Conservation (phyloP, 2,797 vertebrate genomes). For the Erithacus rubecula region DNA sequence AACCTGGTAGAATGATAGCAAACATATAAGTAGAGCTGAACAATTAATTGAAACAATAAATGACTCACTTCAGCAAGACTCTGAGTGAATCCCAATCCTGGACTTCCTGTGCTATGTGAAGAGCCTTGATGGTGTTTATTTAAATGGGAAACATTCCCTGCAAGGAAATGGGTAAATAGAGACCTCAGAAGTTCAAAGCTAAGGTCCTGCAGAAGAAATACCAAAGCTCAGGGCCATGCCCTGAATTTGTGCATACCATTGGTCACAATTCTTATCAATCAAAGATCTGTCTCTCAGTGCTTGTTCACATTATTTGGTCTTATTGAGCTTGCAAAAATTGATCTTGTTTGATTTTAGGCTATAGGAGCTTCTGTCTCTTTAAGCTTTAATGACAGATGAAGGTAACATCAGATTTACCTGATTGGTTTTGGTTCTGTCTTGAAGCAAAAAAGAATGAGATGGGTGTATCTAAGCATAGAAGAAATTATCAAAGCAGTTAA, state of each 20-base stretch:
- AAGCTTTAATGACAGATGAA: neutral
- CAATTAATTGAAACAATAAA: constrained; percentile 70
- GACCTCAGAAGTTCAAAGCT: constrained; percentile 51
- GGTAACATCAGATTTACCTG: neutral
- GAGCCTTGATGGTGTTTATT: constrained; percentile 45
- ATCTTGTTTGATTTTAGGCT: neutral
- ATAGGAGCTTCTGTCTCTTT: neutral
- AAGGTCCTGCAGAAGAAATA: neutral
- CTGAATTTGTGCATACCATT: neutral
- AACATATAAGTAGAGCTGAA: constrained; percentile 22
- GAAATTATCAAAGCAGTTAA: neutral
- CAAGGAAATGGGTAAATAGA: constrained; percentile 50
- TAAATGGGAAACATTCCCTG: constrained; percentile 52
- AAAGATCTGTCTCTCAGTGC: neutral
- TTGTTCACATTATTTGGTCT: neutral
- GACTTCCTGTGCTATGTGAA: constrained; percentile 50
- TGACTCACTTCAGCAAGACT: constrained; percentile 42
- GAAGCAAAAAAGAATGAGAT: neutral
- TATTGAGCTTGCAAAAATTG: neutral
- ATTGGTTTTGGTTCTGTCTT: neutral
- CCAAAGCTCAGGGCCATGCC: neutral
- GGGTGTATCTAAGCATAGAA: neutral
- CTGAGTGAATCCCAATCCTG: constrained; percentile 19
- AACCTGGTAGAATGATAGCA: constrained; percentile 35
- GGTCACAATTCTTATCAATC: neutral